Base-by-base conservation (phyloP, 1,140 invertebrate species). In the Penaeus indicus region DNA sequence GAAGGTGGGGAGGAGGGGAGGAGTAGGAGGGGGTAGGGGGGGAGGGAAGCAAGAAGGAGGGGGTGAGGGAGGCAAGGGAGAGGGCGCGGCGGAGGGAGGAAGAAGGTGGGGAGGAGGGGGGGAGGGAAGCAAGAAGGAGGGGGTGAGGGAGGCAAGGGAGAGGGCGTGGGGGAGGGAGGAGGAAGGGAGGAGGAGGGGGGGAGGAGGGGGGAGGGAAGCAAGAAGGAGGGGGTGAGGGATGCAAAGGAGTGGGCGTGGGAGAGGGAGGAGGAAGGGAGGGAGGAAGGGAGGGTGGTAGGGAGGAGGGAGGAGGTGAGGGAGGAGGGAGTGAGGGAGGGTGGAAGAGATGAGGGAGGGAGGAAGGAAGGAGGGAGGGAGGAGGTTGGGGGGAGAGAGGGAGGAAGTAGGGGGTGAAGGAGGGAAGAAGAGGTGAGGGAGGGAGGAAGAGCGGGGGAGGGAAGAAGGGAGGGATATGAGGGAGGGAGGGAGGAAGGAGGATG, bases 401-500 rank as follows among this genome's bases (percentile, higher is more conserved):
- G 32, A 2, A 1, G 32, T 32, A 18, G 67, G 42, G 60, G 27
- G 47, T 62, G 18, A 88, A 61, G 84, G 79, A 84, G 80, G 83
- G 67, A 77, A 27, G 67, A 78, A 72, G 47, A 27, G 32, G 69
- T 27, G 27, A 22, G 77, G 80, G 77, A 77, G 83, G 86, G 32
- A 1, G 38, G 54, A 21, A 69, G 87, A 79, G 32, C 2, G 81
- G 60, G 72, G 60, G 60, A 69, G 60, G 86, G 84, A 62, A 78
- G 64, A 75, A 38, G 42, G 72, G 87, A 22, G 61, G 25, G 47
- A 25, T 32, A 32, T 32, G 67, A n/a, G 60, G 60, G 47, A 62
- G n/a, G 83, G 72, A 60, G 78, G 84, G 84, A 88, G 80, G 83
- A 47, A 83, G 67, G 67, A 78, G 69, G 47, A 27, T 32, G 32